Conservation (phyloP, 2,888 invertebrate species). For the Lucinisca nassula region DNA sequence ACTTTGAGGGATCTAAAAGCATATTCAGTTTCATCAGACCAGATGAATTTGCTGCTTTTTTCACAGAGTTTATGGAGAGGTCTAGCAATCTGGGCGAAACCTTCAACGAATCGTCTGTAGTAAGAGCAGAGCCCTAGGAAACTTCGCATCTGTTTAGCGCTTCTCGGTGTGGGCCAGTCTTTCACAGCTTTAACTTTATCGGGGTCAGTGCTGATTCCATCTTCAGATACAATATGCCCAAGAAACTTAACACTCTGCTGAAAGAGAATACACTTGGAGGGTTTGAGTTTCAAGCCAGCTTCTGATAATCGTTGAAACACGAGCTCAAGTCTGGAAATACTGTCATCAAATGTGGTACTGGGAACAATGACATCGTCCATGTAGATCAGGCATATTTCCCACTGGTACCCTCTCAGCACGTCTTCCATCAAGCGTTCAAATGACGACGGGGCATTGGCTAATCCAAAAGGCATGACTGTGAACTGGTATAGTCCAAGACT, state of each 20-base stretch:
- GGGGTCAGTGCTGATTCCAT: constrained; percentile 60
- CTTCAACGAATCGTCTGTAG: constrained; percentile 54
- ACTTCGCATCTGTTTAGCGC: constrained; percentile 30
- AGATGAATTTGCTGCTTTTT: constrained; percentile 4
- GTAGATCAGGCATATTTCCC: constrained; percentile 14
- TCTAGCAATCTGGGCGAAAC: constrained; percentile 43
- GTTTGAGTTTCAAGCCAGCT: constrained; percentile 61
- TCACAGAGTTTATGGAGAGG: constrained; percentile 49
- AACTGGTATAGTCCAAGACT: constrained; percentile 48
- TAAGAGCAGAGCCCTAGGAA: constrained; percentile 52
- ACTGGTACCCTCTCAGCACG: constrained; percentile 60
- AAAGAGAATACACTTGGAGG: constrained; percentile 66
- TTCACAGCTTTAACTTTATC: constrained; percentile 40
- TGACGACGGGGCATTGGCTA: constrained; percentile 60
- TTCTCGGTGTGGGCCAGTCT: constrained; percentile 42
- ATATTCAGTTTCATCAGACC: too few species aligned
- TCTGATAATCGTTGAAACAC: too few species aligned
- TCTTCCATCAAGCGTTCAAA: constrained; percentile 68
- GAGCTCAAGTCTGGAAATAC: too few species aligned
- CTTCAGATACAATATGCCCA: constrained; percentile 55
- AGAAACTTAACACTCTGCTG: too few species aligned
- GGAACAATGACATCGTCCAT: constrained; percentile 43
- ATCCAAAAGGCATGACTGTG: constrained; percentile 58
- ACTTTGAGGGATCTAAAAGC: too few species aligned
- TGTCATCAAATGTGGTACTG: too few species aligned